Evolutionary conservation across 2,888 invertebrate species (phyloP), one percentile per base, ranked within the genome.

Genomic region (Tetheella fluctuosa): DNA sequence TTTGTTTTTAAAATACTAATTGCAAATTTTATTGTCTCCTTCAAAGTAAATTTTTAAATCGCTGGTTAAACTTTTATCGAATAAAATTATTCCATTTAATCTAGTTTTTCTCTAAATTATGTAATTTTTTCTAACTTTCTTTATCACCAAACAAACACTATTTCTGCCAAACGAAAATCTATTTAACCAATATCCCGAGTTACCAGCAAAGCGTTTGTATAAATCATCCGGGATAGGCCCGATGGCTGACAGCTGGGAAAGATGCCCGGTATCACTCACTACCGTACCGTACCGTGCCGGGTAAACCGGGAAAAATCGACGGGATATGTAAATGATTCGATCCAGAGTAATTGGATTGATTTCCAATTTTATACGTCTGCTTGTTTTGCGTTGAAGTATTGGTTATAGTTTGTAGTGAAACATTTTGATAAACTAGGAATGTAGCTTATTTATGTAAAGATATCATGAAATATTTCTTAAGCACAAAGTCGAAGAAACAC

Each of bases 241-340:
- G 42, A 52, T 23, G 20, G 12, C 13, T 69, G 67, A 69, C 69
- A 65, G 64, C 68, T 65, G 67, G 37, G 64, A 61, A 52, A 60
- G 69, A 68, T 67, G 61, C 57, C 65, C 56, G 61, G 67, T 60
- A 68, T 67, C 68, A 60, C 63, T 65, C 69, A 65, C 63, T 59
- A 42, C 52, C 13, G 62, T 54, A 64, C 52, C 20, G 17, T 17
- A 8, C 17, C 48, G 20, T 20, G n/a, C 39, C 39, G n/a, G 48
- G 48, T 17, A 48, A 48, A 20, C 48, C n/a, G 67, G 65, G 62
- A 64, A 63, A 63, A 60, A 62, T 64, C 67, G 68, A 64, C 53
- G 42, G 12, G 56, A 37, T 57, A 28, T 28, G 63, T 63, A 61
- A 67, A 61, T 64, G 67, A 60, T 63, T 64, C 63, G 67, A 67